A percentile compares a stretch with the other conserved stretches of the same genome.
Evolutionary conservation across 2,888 invertebrate species (phyloP).

Genomic region (Drosophila imparisetae): DNA sequence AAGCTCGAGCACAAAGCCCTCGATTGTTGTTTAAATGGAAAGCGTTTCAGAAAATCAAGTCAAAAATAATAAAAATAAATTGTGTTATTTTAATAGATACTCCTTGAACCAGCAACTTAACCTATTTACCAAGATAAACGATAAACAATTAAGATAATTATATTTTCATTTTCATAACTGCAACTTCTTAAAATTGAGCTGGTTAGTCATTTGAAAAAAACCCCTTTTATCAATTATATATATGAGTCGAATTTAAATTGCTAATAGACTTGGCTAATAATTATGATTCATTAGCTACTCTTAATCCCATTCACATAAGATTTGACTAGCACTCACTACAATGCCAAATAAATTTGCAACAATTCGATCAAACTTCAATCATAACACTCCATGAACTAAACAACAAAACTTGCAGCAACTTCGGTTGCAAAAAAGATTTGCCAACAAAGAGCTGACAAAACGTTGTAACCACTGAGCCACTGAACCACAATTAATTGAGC

Average conservation of each 20-base stretch:
- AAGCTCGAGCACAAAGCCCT: slow-evolving; percentile 11
- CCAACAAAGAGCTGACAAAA: slow-evolving; percentile 44
- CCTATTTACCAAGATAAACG: background rate
- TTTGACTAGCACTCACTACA: slow-evolving; percentile 1
- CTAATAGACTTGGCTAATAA: background rate
- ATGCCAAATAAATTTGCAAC: slow-evolving; percentile 35
- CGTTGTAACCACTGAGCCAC: slow-evolving; percentile 2
- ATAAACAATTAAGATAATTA: slow-evolving; percentile 1
- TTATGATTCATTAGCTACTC: slow-evolving; percentile 22
- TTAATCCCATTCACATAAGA: slow-evolving; percentile 6
- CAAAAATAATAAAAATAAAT: slow-evolving; percentile 1
- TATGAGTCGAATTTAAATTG: background rate
- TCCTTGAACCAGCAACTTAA: slow-evolving; percentile 9
- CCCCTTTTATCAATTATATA: background rate
- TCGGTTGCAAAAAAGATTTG: slow-evolving; percentile 20
- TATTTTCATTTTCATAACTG: no score
- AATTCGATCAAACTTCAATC: slow-evolving; percentile 38
- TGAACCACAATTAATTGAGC: slow-evolving; percentile 45
- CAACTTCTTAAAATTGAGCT: background rate
- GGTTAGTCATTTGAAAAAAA: background rate
- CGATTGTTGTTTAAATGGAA: slow-evolving; percentile 29
- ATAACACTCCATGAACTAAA: slow-evolving; percentile 59
- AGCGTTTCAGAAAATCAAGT: slow-evolving; percentile 17
- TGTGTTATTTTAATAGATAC: slow-evolving; percentile 2
- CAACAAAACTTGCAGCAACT: slow-evolving; percentile 18